phyloP scores from a whole-genome alignment of 2,888 invertebrate species.

The Drosophila sordidula region DNA sequence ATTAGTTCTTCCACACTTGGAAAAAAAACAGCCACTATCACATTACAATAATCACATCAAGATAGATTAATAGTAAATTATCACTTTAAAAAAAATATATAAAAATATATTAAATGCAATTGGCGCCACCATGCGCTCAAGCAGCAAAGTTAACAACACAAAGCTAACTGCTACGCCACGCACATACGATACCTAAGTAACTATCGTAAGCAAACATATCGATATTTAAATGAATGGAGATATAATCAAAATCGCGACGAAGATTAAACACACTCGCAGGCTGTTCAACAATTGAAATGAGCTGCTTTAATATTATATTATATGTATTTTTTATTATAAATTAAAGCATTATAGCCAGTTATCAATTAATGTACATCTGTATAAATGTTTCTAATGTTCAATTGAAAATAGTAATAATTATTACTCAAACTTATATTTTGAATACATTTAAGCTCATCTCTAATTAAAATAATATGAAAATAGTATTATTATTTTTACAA shows the following conservation, averaged over 20 bases:
- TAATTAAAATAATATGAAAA: no score
- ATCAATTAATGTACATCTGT: no score
- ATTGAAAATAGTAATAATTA: no score
- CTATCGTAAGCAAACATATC: slow-evolving; percentile 14
- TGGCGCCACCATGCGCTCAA: neutral
- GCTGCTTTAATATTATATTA: no score
- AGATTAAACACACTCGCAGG: neutral
- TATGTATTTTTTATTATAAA: no score
- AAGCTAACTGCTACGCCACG: slow-evolving; percentile 11
- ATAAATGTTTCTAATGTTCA: no score
- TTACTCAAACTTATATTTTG: no score
- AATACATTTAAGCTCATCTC: no score
- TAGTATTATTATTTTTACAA: no score
- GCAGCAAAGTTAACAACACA: neutral
- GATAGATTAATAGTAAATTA: neutral
- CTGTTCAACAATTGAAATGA: neutral
- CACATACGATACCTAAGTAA: neutral
- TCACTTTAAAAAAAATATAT: no score
- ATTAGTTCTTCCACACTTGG: neutral
- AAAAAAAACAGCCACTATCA: neutral
- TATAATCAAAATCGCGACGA: neutral
- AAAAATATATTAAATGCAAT: neutral
- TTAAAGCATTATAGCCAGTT: no score
- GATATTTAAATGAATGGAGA: neutral
- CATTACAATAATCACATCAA: neutral